Evolutionary conservation across 2,888 invertebrate genomes (phyloP), one percentile per base, ranked within the genome.

Genomic region (Mimachlamys varia): DNA sequence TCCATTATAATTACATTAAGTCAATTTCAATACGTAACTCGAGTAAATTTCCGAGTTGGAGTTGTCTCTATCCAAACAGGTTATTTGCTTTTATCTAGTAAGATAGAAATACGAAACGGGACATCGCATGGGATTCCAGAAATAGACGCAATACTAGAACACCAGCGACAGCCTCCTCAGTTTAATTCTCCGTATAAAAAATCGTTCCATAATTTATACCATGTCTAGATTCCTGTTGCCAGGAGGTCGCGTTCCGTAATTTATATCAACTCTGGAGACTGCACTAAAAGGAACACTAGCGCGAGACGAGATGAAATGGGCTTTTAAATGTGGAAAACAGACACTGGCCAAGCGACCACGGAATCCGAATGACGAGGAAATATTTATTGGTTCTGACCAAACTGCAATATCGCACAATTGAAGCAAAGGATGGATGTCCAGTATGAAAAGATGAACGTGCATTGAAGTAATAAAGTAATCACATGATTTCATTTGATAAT

Each of bases 241-340:
- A 76, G 27, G 76, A 27, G 27, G 76, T 33, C 33, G 33, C 33
- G 33, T 76, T 76, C 33, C 2, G 76, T 76, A 76, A 76, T 76
- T 76, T 76, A 76, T 76, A 76, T 76, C 76, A 76, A 76, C 76
- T 76, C 76, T 76, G 27, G 76, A 76, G 76, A 76, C 12, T 76
- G 0, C 76, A 76, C 76, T 76, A 76, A 76, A 76, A 76, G 76
- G 76, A 76, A 76, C 27, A 76, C 76, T 27, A 76, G 76, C 76
- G 27, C 76, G 76, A 76, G 76, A 76, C 4, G 76, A 76, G 33
- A 76, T 76, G 76, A 76, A 76, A 76, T 27, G 76, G 53, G 33
- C 76, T 76, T 76, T 62, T 76, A 76, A 76, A 27, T 76, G 76
- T 76, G 76, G 76, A 76, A 76, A 76, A 12, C 12, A 33, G 76